Conservation (phyloP, 2,797 vertebrate species). For the Morelia viridis region DNA sequence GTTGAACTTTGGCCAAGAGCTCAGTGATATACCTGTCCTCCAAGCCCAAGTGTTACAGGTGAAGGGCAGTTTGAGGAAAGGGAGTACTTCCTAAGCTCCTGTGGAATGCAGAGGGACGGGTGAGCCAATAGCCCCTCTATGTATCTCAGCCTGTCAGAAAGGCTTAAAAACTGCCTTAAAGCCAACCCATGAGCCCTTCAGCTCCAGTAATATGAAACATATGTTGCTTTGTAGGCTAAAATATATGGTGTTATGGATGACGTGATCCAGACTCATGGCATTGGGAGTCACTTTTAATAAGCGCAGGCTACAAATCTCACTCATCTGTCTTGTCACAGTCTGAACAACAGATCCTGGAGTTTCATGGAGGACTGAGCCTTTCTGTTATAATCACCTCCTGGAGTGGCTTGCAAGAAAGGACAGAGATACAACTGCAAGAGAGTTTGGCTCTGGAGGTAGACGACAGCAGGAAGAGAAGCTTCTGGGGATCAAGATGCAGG, state of each 20-base stretch:
- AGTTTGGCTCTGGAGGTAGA: neutral
- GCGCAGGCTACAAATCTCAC: accelerated
- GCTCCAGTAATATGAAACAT: neutral
- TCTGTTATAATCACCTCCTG: neutral
- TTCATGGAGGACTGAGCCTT: neutral
- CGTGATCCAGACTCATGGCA: accelerated
- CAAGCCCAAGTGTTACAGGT: neutral
- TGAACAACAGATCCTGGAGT: accelerated
- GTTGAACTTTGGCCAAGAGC: neutral
- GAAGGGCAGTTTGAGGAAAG: neutral
- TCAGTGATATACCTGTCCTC: no score
- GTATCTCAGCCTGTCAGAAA: neutral
- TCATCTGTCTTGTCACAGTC: accelerated
- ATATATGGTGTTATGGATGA: neutral
- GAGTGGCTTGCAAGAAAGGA: neutral
- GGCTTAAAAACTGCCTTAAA: neutral
- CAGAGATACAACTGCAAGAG: neutral
- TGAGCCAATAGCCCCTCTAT: accelerated
- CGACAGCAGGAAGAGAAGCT: neutral
- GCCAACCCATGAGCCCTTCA: neutral
- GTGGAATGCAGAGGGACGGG: neutral
- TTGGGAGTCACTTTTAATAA: accelerated
- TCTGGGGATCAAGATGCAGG: neutral
- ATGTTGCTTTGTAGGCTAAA: neutral
- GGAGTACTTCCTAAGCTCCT: neutral